Conservation (phyloP, 2,888 invertebrate genomes). For the Lepidocyrtinus sp. region DNA sequence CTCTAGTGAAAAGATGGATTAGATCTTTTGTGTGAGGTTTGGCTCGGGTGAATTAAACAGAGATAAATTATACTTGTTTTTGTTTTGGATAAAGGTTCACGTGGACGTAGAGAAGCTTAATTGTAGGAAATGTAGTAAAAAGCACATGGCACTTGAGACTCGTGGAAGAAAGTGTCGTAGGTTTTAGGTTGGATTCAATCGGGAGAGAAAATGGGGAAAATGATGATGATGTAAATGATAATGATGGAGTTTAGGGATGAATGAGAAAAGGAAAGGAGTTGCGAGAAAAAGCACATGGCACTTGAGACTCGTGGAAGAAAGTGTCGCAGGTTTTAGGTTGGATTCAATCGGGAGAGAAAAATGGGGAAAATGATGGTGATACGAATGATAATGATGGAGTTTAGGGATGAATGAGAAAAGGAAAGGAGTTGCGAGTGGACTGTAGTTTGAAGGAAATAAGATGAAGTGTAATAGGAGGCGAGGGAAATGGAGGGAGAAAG, state of each 20-base stretch:
- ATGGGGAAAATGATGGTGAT: background rate
- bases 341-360: background rate
- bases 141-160: constrained; percentile 50
- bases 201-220: constrained; percentile 12
- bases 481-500: constrained; percentile 27
- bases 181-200: background rate
- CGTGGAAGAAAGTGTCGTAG: no score
- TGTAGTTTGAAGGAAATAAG: constrained; percentile 27
- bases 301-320: no score
- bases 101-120: background rate
- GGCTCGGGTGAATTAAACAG: background rate
- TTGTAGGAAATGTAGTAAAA: no score
- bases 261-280: constrained; percentile 1
- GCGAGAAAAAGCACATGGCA: constrained; percentile 50
- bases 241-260: background rate
- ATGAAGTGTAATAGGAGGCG: constrained; percentile 40
- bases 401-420: background rate
- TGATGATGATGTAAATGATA: background rate
- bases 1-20: background rate
- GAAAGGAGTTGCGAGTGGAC: constrained; percentile 8
- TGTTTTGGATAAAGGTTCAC: background rate
- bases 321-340: no score
- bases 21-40: background rate
- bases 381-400: background rate
- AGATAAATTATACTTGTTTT: constrained; percentile 1